Evolutionary conservation across 1,140 invertebrate genomes (phyloP), one percentile per base, ranked within the genome.

Genomic region (Dendrolimus kikuchii): DNA sequence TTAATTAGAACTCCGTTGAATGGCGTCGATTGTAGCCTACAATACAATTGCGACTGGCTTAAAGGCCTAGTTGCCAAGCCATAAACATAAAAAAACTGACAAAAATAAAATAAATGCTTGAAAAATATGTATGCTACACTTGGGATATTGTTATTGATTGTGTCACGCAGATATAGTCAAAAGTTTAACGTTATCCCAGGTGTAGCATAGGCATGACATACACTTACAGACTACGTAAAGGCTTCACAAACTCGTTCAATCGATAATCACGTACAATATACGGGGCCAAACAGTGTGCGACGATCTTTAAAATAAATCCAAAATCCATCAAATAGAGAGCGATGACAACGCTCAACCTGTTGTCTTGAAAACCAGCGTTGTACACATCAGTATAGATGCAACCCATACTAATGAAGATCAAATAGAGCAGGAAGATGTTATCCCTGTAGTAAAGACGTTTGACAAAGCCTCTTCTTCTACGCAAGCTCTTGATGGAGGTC

Each of bases 301-400:
- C 6, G 5, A 82, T 76, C 42, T 82, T 82, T 41, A 68, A 44
- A 36, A 50, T 63, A 50, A 82, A 82, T 7, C 59, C 67, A 5
- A 74, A 42, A 51, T 82, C 79, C 8, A 80, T 57, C 0, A 58
- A 46, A 44, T 82, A 82, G 3, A 82, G 49, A 0, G 41, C 39
- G 0, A 71, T n/a, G 0, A 82, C 62, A 2, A 80, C 7, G 6
- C 47, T 43, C 3, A 49, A 53, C 0, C 59, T 49, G 45, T 82
- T 81, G 52, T 68, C 55, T 51, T 77, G 62, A 41, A 72, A 82
- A 0, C 75, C 77, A 0, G 74, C 70, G 36, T 80, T 82, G 8
- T 79, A 82, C 1, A 77, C 48, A 43, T 80, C 74, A 5, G 57
- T 43, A 42, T 73, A 73, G 4, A 80, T 58, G 39, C 71, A 74